phyloP scores from a whole-genome alignment of 1,140 invertebrate species.

The Cotesia glomerata region DNA sequence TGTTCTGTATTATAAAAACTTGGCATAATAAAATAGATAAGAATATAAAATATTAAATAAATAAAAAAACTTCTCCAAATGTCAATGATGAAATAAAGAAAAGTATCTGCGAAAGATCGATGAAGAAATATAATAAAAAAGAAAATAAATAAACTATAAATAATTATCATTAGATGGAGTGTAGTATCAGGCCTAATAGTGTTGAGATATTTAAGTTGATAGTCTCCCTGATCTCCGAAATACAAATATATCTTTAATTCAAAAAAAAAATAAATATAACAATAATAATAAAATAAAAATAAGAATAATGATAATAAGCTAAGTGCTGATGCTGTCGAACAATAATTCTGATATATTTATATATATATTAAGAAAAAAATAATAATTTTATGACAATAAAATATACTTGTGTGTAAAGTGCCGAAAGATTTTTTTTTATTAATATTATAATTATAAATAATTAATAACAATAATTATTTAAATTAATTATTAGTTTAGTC shows the following conservation, averaged over 20 bases:
- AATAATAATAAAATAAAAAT: conserved; percentile 26
- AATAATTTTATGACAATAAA: conserved; percentile 40
- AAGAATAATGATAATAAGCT: conserved; percentile 45
- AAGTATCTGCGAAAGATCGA: conserved; percentile 40
- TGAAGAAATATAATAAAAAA: conserved; percentile 52
- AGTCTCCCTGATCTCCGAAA: neutral
- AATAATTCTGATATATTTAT: conserved; percentile 62
- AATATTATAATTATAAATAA: neutral
- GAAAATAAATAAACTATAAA: conserved; percentile 23
- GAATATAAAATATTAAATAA: conserved; percentile 41
- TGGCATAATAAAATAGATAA: too few species aligned
- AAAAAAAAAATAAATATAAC: neutral
- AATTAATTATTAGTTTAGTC: neutral
- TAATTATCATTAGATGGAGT: conserved; percentile 44
- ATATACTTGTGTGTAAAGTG: conserved; percentile 21
- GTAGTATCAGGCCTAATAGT: conserved; percentile 61
- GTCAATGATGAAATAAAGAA: too few species aligned
- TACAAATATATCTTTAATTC: conserved; percentile 17
- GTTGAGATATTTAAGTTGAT: neutral
- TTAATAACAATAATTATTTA: neutral
- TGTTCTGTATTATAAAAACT: too few species aligned
- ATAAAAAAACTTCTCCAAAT: too few species aligned
- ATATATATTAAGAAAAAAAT: conserved; percentile 31
- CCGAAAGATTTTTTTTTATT: conserved; percentile 5
- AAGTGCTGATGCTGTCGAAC: conserved; percentile 64